Evolutionary conservation across 2,888 invertebrate genomes (phyloP), one percentile per base, ranked within the genome.

Genomic region (Ephialtes manifestator): DNA sequence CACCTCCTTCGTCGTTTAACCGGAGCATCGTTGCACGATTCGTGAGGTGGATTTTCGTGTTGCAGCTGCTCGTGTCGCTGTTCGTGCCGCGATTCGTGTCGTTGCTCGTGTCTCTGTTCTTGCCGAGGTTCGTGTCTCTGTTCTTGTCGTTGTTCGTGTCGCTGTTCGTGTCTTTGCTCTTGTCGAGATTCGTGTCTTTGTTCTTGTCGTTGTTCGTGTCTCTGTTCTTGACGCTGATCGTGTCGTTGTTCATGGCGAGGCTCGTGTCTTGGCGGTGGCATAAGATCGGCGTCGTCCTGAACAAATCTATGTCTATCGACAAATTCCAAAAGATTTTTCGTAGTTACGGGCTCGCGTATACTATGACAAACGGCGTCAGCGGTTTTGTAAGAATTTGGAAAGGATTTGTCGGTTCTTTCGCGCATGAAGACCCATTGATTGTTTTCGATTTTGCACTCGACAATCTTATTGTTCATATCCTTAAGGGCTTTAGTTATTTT

Each of bases 321-420:
- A 93, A 94, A 97, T 71, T 97, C 95, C 63, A 99, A 94, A 13
- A 99, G 95, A 81, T 95, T 95, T 84, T 98, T 97, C 93, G 97
- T 97, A 0, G 98, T 98, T 1, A 99, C 97, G 0, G 99, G 99
- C 89, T 96, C 94, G 53, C 94, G 93, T 92, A 99, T 99, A 92
- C 97, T 98, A 76, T 97, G 95, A 90, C 96, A 96, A 53, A 99
- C 99, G 88, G 97, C 98, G 97, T 95, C 93, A 3, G 99, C 99
- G 11, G 99, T 99, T 8, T 95, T 96, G 88, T 94, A 97, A 88
- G 97, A 97, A 94, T 99, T 99, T 0, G 99, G 99, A 94, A 96
- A 98, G 0, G 98, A 98, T 94, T 99, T 99, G 94, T 99, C 99
- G 0, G 98, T 98, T 88, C 99, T 95, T 93, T 99, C 98, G 81